Evolutionary conservation across 2,888 invertebrate species (phyloP).

Genomic region (Acanthopleura granulata): DNA sequence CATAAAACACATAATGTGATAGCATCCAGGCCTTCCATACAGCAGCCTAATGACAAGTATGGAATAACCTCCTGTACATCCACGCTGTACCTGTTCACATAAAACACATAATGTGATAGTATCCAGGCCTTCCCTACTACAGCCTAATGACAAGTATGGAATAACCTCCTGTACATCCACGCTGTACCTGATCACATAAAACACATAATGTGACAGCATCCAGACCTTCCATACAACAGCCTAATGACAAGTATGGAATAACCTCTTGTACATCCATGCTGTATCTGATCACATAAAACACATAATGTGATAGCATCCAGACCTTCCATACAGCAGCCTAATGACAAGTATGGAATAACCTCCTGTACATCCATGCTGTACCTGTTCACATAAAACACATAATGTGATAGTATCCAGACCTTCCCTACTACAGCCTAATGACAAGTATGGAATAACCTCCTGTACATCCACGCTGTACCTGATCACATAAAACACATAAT

Average conservation of each 20-base stretch:
- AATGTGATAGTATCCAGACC: no score
- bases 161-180: slow-evolving; percentile 65
- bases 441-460: no score
- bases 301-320: slow-evolving; percentile 75
- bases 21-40: slow-evolving; percentile 96
- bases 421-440: no score
- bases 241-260: slow-evolving; percentile 87
- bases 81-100: slow-evolving; percentile 39
- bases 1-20: no score
- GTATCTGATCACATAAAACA: slow-evolving; percentile 35
- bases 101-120: slow-evolving; percentile 61
- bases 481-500: no score
- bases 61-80: slow-evolving; percentile 73
- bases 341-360: slow-evolving; percentile 83
- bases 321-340: slow-evolving; percentile 97
- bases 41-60: slow-evolving; percentile 89
- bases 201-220: slow-evolving; percentile 75
- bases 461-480: no score
- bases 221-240: slow-evolving; percentile 97
- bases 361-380: slow-evolving; percentile 42
- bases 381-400: slow-evolving; percentile 34
- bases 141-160: slow-evolving; percentile 89
- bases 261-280: slow-evolving; percentile 45
- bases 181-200: slow-evolving; percentile 36
- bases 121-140: slow-evolving; percentile 97